phyloP scores from a whole-genome alignment of 2,888 invertebrate species.

The Cheilosia pagana region DNA sequence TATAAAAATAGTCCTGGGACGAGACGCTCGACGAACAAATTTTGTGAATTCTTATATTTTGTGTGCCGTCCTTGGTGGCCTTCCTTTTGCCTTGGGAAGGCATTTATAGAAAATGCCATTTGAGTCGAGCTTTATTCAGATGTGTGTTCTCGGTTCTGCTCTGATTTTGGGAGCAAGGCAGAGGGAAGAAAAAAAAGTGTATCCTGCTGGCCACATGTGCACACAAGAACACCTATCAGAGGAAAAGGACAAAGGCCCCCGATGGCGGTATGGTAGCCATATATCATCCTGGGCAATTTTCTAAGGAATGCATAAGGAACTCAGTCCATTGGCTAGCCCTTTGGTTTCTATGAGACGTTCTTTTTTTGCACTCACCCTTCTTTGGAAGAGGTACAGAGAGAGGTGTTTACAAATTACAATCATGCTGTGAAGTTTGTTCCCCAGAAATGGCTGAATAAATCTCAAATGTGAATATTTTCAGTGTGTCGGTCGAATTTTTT shows the following conservation, averaged over 20 bases:
- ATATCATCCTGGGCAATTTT: constrained; percentile 67
- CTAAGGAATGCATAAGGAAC: constrained; percentile 66
- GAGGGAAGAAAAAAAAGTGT: constrained; percentile 21
- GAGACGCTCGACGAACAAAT: constrained; percentile 45
- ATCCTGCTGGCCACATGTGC: constrained; percentile 53
- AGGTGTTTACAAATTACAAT: background rate
- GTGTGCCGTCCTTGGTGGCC: constrained; percentile 37
- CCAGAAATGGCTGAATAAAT: constrained; percentile 50
- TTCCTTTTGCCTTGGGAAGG: constrained; percentile 50
- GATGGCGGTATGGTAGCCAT: constrained; percentile 59
- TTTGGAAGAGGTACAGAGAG: background rate
- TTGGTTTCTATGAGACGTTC: constrained; percentile 3
- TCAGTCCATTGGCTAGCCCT: constrained; percentile 51
- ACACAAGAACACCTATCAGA: constrained; percentile 43
- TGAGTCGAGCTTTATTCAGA: constrained; percentile 67
- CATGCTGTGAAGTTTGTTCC: background rate
- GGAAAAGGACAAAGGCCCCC: constrained; percentile 56
- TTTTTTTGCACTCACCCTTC: background rate
- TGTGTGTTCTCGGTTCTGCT: constrained; percentile 31
- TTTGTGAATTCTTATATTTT: constrained; percentile 16
- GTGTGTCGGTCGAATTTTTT: constrained; percentile 43
- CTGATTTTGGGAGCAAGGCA: constrained; percentile 54
- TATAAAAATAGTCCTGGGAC: constrained; percentile 63
- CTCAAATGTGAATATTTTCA: constrained; percentile 59
- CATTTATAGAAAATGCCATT: constrained; percentile 68